Conservation (phyloP, 2,797 vertebrate genomes). For the Gymnodraco acuticeps region DNA sequence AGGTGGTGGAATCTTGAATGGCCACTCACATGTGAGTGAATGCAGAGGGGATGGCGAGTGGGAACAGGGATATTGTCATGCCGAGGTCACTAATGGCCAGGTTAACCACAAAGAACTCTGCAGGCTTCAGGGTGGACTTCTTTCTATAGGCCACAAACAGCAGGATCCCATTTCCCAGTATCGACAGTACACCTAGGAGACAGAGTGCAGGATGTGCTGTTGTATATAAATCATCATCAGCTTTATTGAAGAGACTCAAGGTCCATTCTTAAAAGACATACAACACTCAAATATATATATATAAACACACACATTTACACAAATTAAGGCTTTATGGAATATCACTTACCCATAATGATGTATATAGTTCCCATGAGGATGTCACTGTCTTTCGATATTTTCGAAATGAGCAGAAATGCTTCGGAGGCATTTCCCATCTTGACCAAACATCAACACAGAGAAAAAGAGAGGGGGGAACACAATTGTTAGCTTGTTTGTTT, state of each 20-base stretch:
- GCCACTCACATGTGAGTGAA: slow-evolving; percentile 88
- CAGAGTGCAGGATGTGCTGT: not conserved
- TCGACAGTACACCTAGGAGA: slow-evolving; percentile 82
- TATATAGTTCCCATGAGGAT: slow-evolving; percentile 88
- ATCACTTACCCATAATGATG: slow-evolving; percentile 86
- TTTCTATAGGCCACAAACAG: slow-evolving; percentile 89
- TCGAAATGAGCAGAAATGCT: slow-evolving; percentile 82
- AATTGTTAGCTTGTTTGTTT: not conserved
- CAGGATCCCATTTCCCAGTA: slow-evolving; percentile 87
- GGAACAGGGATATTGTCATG: slow-evolving; percentile 89
- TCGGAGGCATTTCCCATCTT: slow-evolving; percentile 91
- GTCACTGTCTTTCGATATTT: slow-evolving; percentile 87
- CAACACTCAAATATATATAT: no score
- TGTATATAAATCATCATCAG: not conserved
- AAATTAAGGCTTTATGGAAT: not conserved
- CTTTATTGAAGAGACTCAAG: no score
- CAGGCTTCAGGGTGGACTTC: slow-evolving; percentile 89
- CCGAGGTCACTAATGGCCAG: slow-evolving; percentile 90
- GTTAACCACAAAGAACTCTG: slow-evolving; percentile 91
- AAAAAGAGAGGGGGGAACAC: not conserved
- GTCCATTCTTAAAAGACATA: no score
- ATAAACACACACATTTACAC: not conserved
- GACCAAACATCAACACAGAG: slow-evolving; percentile 42
- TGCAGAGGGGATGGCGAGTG: slow-evolving; percentile 88
- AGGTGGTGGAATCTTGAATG: not conserved